phyloP scores from a whole-genome alignment of 1,140 invertebrate species.

The Chironomus striatipennis region DNA sequence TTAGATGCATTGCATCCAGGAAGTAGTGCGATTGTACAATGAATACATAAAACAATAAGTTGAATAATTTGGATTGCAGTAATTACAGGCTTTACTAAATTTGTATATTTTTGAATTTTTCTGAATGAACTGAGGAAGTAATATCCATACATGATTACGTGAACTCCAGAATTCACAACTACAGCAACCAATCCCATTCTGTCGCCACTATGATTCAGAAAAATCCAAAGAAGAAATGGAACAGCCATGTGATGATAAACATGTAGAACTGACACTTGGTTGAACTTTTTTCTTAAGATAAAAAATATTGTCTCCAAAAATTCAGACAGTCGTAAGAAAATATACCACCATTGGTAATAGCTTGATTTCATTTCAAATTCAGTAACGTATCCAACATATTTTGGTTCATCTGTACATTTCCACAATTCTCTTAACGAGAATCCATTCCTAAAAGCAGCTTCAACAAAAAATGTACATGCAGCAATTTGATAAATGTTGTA shows the following conservation, averaged over 20 bases:
- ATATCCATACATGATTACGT: conserved; percentile 57
- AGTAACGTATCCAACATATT: not conserved
- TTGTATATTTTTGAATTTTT: not conserved
- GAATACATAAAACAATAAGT: not conserved
- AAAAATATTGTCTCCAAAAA: conserved; percentile 75
- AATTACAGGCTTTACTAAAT: not conserved
- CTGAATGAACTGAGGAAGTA: conserved; percentile 49
- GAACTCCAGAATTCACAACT: conserved; percentile 49
- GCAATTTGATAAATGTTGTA: conserved; percentile 72
- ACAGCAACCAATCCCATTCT: not conserved
- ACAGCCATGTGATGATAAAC: conserved; percentile 81
- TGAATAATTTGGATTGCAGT: not conserved
- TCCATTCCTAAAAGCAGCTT: not conserved
- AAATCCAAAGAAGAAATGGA: conserved; percentile 52
- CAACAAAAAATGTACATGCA: conserved; percentile 34
- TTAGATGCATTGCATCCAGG: not conserved
- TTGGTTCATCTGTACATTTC: not conserved
- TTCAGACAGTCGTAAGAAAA: conserved; percentile 56
- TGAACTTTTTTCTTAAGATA: conserved; percentile 73
- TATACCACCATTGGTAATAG: conserved; percentile 59
- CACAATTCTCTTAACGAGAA: not conserved
- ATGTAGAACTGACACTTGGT: conserved; percentile 78
- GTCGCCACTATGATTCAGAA: conserved; percentile 46
- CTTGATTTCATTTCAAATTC: not conserved
- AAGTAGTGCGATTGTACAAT: not conserved